Evolutionary conservation across 37 sponge, comb jelly and placozoan genomes (phyloP), one percentile per base, ranked within the genome.

Genomic region (Mnemiopsis leidyi): DNA sequence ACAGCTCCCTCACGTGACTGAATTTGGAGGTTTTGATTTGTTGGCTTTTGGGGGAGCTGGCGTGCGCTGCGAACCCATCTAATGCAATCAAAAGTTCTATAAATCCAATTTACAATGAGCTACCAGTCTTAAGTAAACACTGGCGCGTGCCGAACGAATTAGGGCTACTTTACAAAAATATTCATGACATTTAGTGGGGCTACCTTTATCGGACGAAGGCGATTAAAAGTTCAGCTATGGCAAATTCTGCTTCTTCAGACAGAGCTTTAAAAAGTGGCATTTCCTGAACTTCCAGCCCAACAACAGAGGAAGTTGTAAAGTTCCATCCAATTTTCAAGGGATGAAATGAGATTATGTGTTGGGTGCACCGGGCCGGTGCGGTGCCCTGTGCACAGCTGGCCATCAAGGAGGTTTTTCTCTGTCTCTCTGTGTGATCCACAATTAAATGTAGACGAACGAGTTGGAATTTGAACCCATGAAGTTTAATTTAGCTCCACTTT

Each of bases 31-130:
- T 3, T 69, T 20, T 69, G 1, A 69, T 69, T 69, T 16, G 73
- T 1, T 69, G 73, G 2, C 5, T 48, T 48, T 5, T 48, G 9
- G 13, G 61, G 61, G 61, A 13, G 61, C 61, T 48, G 61, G 61
- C 73, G 73, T 69, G 73, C 29, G 73, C 73, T 21, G 28, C 24
- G 24, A 69, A 16, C 73, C 73, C 28, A 69, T 69, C 21, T 69
- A 69, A 69, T 69, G 73, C 73, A 69, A 69, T 69, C 73, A 69
- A 69, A 69, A 25, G 73, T 69, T 25, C 73, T 69, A 69, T 69
- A 69, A 69, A 69, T 69, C 73, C 73, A 69, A 69, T 69, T 69
- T 69, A 69, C 73, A 25, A 69, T 69, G 29, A 25, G 24, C 24
- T 69, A 28, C 73, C 73, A 25, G 28, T 69, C 28, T 25, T 69